Evolutionary conservation across 2,113 vertebrate species (phyloP), one percentile per base, ranked within the genome.

Genomic region (Lagopus muta): DNA sequence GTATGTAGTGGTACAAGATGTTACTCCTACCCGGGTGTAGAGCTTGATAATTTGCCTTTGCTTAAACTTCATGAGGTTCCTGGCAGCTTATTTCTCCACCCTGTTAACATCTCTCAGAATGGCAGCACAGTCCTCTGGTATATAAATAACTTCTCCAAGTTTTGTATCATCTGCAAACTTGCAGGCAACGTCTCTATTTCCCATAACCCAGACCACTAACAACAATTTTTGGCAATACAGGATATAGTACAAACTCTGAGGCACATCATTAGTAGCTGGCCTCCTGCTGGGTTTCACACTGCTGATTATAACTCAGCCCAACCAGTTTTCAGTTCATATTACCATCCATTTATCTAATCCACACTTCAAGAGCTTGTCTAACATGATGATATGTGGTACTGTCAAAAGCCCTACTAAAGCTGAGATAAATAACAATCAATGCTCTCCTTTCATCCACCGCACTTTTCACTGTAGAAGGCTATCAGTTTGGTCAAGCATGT

Each of bases 221-320:
- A 1, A 81, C 65, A 54, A 61, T 10, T 3, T n/a, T 62, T 73
- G 65, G 57, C 27, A 28, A 22, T 3, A 45, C 0, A 42, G 18
- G 24, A 48, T 7, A 47, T 13, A 32, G 11, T 25, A 70, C 13
- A 0, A 2, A 48, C 4, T 6, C 4, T 15, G 5, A 4, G 2
- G 10, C 15, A 45, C 5, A 28, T 6, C 2, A 1, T 5, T 61
- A 82, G 15, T 64, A 62, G 25, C 17, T 40, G 19, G 52, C n/a
- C 32, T 86, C 19, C 38, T 47, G 32, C 6, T 85, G 62, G 48
- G 61, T n/a, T 73, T 89, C 34, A n/a, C 12, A 20, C 3, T 76
- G 52, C 57, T 84, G 54, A 69, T 1, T 0, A 42, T 54, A 74
- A 50, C 57, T 43, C n/a, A 71, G 43, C 19, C 38, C 25, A 86